A percentile compares a stretch with the other conserved stretches of the same genome.
phyloP scores from a whole-genome alignment of 2,888 invertebrate species.

The Rutpela maculata region DNA sequence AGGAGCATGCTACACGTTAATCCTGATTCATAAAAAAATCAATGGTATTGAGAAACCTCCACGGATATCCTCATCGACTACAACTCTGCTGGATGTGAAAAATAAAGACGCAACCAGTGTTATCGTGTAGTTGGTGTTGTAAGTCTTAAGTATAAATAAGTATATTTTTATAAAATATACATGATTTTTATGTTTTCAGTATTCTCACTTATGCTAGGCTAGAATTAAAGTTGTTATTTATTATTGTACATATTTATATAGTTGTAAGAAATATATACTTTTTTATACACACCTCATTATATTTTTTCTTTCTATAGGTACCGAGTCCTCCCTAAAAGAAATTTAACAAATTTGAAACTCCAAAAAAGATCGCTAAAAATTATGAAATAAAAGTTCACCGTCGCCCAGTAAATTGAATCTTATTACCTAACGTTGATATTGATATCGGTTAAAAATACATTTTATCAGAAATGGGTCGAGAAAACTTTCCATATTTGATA shows the following conservation, averaged over 20 bases:
- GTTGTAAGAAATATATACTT: slow-evolving; percentile 23
- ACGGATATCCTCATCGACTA: slow-evolving; percentile 61
- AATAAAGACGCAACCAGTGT: slow-evolving; percentile 71
- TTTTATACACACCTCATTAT: slow-evolving; percentile 12
- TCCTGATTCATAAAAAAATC: slow-evolving; percentile 59
- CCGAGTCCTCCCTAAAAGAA: background rate
- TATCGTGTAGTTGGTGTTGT: slow-evolving; percentile 62
- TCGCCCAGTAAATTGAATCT: too few species aligned
- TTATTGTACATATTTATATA: slow-evolving; percentile 37
- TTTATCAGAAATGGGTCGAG: too few species aligned
- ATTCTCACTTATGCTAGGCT: slow-evolving; percentile 8
- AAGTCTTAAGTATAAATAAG: slow-evolving; percentile 1
- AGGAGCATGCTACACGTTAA: slow-evolving; percentile 78
- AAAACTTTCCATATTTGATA: too few species aligned
- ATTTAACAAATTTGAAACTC: too few species aligned
- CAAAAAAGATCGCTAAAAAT: too few species aligned
- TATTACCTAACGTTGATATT: too few species aligned
- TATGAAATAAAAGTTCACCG: too few species aligned
- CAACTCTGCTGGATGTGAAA: slow-evolving; percentile 69
- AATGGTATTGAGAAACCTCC: slow-evolving; percentile 41
- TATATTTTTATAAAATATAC: slow-evolving; percentile 42
- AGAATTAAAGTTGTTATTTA: slow-evolving; percentile 34
- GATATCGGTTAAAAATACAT: too few species aligned
- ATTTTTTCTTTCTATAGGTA: background rate
- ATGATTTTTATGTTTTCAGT: slow-evolving; percentile 26